Base-by-base conservation (phyloP, 2,797 vertebrate species). In the Moxostoma hubbsi region DNA sequence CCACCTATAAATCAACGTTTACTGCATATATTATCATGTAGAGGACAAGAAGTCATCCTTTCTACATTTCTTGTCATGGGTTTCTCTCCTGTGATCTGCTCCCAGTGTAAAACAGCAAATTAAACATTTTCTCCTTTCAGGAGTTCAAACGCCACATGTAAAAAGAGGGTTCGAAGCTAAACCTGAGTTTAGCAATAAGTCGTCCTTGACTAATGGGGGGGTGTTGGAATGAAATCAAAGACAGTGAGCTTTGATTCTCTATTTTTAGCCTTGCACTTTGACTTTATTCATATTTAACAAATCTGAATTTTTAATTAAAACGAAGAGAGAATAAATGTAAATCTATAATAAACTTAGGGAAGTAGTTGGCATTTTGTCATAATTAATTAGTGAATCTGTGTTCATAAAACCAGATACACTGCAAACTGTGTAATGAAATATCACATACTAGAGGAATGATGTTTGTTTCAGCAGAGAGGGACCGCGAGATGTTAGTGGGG, bases 71-170 rank as follows among this genome's bases (percentile, higher is more conserved):
- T 82, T 73, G 84, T 85, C 64, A 73, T 82, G 77, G 87, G 87
- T 87, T 75, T 80, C 72, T 77, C 79, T 73, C 76, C 79, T 82
- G 64, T 64, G 43, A 59, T 45, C 55, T 64, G 80, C 85, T 85
- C 84, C 79, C 78, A 82, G 81, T 82, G 83, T 81, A 84, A 86
- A 86, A 83, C 81, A 75, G 86, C 90, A 91, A 92, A 94, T 93
- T 92, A 92, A 90, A 90, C 85, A 80, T 86, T 82, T 88, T 87
- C 81, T 73, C 81, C 83, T 91, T 92, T 91, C 86, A 90, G 86
- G 82, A 90, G 91, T 91, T 94, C 89, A 91, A 92, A 93, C 90
- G 89, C 85, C 82, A 69, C 67, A 82, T 88, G 90, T 92, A 87
- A 91, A 91, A 90, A 84, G 10, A 82, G 0, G 64, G 84, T 91